Conservation (phyloP, 2,797 vertebrate genomes). For the Sitta carolinensis region DNA sequence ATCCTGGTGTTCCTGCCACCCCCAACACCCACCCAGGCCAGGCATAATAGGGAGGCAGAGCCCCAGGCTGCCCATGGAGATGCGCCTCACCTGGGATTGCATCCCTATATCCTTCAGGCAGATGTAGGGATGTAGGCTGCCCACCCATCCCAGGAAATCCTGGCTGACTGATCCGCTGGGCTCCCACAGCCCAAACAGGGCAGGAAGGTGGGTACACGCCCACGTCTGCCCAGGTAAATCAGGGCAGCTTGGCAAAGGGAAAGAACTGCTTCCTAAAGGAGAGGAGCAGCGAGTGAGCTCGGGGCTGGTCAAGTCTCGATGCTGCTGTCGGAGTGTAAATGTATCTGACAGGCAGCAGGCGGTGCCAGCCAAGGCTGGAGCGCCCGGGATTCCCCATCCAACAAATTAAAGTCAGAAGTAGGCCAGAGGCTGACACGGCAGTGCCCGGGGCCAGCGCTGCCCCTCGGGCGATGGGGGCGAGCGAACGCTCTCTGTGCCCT, state of each 20-base stretch:
- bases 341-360: neutral
- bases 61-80: neutral
- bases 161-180: rapidly evolving
- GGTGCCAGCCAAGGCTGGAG: neutral
- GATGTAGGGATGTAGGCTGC: neutral
- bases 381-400: neutral
- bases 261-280: neutral
- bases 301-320: neutral
- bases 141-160: neutral
- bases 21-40: rapidly evolving
- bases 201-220: neutral
- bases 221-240: neutral
- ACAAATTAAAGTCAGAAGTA: neutral
- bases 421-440: neutral
- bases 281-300: neutral
- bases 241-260: rapidly evolving
- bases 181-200: neutral
- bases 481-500: rapidly evolving
- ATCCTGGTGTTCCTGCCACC: neutral
- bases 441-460: neutral
- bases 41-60: neutral
- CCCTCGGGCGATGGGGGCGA: rapidly evolving
- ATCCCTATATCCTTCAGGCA: neutral
- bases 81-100: rapidly evolving
- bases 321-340: neutral